These are phyloP conservation scores for Cyprinella venusta DNA, from an alignment of 2,797 vertebrate genomes.

Conservation along the genomic window DNA sequence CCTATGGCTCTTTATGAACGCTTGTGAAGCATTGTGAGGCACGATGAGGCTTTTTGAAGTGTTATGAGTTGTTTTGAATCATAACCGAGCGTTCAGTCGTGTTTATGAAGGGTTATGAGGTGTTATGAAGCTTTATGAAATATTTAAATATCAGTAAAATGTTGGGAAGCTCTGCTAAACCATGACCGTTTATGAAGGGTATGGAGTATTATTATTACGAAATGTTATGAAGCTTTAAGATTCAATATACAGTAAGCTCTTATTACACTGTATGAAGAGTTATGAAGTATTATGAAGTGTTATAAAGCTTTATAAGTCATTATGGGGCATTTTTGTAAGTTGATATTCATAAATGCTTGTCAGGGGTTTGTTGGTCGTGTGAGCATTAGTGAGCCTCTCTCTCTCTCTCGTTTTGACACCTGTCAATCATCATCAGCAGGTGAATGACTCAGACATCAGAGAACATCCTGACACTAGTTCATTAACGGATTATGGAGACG, in stretches of 20 bases:
- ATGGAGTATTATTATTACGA: neutral
- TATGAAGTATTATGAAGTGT: neutral
- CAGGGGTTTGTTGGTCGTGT: neutral
- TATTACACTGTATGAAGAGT: neutral
- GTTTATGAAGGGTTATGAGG: neutral
- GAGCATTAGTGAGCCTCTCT: neutral
- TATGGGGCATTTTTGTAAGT: neutral
- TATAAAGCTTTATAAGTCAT: neutral
- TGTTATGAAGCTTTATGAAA: neutral
- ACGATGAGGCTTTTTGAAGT: neutral
- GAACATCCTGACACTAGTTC: slow-evolving; percentile 75
- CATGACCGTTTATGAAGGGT: neutral
- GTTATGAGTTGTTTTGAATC: neutral
- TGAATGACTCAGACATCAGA: slow-evolving; percentile 37
- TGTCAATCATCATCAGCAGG: slow-evolving; percentile 33
- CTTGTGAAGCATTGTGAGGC: neutral
- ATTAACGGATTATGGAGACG: slow-evolving; percentile 68
- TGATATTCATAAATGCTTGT: neutral
- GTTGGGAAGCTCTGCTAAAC: neutral
- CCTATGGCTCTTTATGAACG: neutral
- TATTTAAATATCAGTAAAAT: neutral
- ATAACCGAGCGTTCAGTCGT: neutral
- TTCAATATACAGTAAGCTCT: neutral
- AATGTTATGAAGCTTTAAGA: neutral
- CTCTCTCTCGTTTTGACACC: neutral